Evolutionary conservation across 2,888 invertebrate species (phyloP).

Genomic region (Molorchus minor): DNA sequence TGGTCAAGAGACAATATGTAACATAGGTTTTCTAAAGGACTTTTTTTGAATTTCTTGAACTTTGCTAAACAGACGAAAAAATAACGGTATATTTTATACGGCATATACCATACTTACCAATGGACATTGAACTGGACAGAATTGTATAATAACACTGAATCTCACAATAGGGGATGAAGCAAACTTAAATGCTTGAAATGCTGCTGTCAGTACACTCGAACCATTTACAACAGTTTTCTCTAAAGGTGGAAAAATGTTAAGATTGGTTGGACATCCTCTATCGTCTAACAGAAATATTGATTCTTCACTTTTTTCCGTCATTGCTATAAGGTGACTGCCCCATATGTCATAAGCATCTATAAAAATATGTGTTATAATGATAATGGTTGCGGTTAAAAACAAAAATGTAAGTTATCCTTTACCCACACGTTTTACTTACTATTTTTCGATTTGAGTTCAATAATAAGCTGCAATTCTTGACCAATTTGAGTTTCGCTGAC

Average conservation of each 20-base stretch:
- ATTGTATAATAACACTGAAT: constrained; percentile 84
- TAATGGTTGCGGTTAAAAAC: background rate
- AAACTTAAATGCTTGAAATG: constrained; percentile 88
- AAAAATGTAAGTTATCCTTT: too few species aligned
- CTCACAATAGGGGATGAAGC: constrained; percentile 83
- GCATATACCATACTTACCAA: constrained; percentile 69
- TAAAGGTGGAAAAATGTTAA: constrained; percentile 65
- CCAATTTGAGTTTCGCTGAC: constrained; percentile 74
- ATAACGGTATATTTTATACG: too few species aligned
- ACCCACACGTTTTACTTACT: constrained; percentile 15
- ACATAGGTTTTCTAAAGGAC: too few species aligned
- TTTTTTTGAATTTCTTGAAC: too few species aligned
- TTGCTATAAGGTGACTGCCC: constrained; percentile 82
- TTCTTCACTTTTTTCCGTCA: constrained; percentile 77
- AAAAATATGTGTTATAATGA: constrained; percentile 17
- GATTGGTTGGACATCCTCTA: constrained; percentile 82
- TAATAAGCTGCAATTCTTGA: constrained; percentile 71
- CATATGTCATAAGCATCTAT: constrained; percentile 70
- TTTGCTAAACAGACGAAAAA: too few species aligned
- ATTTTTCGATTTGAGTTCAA: constrained; percentile 63
- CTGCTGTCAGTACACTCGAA: constrained; percentile 65
- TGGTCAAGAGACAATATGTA: too few species aligned
- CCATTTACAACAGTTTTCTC: constrained; percentile 57
- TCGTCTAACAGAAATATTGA: constrained; percentile 79
- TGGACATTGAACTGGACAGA: constrained; percentile 77